Base-by-base conservation (phyloP, 1,140 invertebrate genomes). In the Nylanderia fulva region DNA sequence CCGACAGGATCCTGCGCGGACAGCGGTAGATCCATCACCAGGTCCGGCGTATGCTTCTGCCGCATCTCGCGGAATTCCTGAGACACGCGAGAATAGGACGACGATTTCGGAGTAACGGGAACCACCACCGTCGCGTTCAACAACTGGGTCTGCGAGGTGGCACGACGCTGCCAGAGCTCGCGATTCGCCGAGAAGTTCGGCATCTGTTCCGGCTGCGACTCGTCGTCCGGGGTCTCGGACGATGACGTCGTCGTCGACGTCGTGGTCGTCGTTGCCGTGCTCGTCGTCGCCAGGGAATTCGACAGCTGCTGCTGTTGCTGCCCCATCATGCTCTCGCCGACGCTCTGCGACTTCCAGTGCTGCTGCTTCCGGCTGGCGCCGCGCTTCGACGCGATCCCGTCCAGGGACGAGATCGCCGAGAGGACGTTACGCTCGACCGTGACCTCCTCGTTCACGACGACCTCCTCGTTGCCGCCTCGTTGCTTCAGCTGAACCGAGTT, bases 1-100 rank as follows among this genome's bases (percentile, higher is more conserved):
- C 95, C 95, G 15, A 90, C 90, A 0, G 90, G 88, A 61, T 96
- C 95, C 86, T 96, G 95, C 0, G 95, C 93, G 4, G 94, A 92
- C 2, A 96, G 89, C 9, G 98, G 98, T 64, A 98, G 94, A 93
- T 98, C 98, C 96, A 98, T 97, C 39, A 99, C 98, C n/a, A 99
- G 94, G 94, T 99, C 98, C 0, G 98, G 98, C 1, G 98, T 97
- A 86, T 97, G 96, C 86, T 97, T 97, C 91, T 95, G 96, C 68
- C 95, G 94, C 93, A 96, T 91, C 80, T 95, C 94, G 86, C 95
- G 90, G 86, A 96, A 93, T 85, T 95, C 93, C 88, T 95, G 93
- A 0, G 93, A 94, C 0, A 88, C 75, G 1, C 94, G 92, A 45
- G 93, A 91, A 0, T 91, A 85, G 24, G 95, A 94, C 21, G 93